A percentile compares a stretch with the other conserved stretches of the same genome.
These are phyloP conservation scores for Salvator merianae DNA, from an alignment of 2,113 vertebrate genomes.

Conservation along the genomic window DNA sequence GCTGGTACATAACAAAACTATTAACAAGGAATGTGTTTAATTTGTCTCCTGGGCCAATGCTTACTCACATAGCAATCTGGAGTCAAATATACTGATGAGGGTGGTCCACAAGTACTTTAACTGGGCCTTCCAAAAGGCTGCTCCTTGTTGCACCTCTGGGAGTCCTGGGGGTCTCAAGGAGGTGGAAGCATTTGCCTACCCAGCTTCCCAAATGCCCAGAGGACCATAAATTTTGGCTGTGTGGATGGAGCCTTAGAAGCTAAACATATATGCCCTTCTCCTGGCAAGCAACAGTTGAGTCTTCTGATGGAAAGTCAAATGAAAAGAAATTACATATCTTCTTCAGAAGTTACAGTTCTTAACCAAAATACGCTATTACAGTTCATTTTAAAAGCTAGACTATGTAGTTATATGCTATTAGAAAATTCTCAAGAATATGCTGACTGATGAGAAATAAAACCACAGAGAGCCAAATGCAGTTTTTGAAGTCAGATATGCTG, in stretches of 20 bases:
- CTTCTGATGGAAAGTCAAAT: constrained; percentile 40
- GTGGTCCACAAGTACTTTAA: no score
- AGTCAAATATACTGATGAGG: no score
- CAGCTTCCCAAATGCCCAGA: no score
- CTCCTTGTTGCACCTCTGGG: no score
- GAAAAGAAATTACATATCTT: constrained; percentile 38
- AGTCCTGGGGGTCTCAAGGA: no score
- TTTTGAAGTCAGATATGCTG: constrained; percentile 66
- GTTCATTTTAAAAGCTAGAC: constrained; percentile 58
- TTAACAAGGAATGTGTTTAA: no score
- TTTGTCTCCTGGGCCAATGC: no score
- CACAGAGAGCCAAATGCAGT: constrained; percentile 73
- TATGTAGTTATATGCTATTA: constrained; percentile 59
- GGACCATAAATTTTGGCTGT: no score
- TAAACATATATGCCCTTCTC: neutral
- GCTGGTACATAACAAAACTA: no score
- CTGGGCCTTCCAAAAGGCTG: no score
- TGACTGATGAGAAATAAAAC: constrained; percentile 76
- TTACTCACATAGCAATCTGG: no score
- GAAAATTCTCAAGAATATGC: constrained; percentile 64
- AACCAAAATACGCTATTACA: constrained; percentile 56
- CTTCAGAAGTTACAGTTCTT: constrained; percentile 53
- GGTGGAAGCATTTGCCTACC: no score
- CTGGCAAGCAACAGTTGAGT: neutral
- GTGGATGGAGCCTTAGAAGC: neutral